Conservation (phyloP, 2,113 vertebrate genomes). For the Coptodon rendalli region DNA sequence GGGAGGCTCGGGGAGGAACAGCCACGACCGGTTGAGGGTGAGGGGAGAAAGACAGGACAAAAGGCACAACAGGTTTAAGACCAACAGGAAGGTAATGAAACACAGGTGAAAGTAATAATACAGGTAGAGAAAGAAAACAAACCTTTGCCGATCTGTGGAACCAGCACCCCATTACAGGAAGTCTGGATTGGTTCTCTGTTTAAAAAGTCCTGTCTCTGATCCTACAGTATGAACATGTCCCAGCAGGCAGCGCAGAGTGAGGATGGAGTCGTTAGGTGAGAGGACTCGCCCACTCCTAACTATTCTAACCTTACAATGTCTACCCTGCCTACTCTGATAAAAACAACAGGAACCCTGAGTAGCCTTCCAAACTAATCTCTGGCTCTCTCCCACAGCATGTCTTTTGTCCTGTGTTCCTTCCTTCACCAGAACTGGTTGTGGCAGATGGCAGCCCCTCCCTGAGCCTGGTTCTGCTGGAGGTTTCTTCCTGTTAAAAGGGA, state of each 20-base stretch:
- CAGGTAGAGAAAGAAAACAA: neutral
- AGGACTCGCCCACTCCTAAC: neutral
- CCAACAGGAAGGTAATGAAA: neutral
- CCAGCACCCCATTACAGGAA: neutral
- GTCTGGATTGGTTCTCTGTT: neutral
- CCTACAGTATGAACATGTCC: neutral
- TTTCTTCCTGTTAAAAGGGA: neutral
- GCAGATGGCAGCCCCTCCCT: neutral
- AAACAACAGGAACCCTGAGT: neutral
- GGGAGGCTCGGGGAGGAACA: neutral
- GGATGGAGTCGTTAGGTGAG: neutral
- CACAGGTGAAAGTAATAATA: neutral
- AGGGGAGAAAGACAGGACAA: neutral
- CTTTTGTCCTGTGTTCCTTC: neutral
- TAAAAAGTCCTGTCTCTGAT: neutral
- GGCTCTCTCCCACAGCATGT: neutral
- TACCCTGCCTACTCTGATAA: neutral
- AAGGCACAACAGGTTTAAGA: neutral
- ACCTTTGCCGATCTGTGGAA: neutral
- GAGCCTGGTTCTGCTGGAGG: neutral
- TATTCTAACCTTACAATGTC: neutral
- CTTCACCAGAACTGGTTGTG: neutral
- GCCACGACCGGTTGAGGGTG: rapidly evolving
- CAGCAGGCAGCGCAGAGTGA: neutral
- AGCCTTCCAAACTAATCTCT: neutral